Base-by-base conservation (phyloP, 1,140 invertebrate species). In the Vanessa atalanta region DNA sequence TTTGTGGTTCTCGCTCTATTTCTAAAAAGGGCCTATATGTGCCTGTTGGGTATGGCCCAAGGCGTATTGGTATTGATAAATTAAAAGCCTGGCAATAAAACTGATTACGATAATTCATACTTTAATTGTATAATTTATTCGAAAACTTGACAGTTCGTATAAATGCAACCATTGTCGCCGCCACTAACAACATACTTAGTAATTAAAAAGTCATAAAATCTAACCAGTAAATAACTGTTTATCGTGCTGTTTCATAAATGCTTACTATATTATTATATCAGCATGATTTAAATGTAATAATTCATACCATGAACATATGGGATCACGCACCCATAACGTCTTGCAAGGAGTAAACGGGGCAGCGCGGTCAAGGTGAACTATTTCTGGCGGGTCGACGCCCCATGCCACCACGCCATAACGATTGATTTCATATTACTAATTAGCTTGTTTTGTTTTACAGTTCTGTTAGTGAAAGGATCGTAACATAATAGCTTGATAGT, bases 291-390 rank as follows among this genome's bases (percentile, higher is more conserved):
- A 57, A 23, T 20, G 53, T 57, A 57, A 57, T 57, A 57, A 57
- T 57, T 23, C 16, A 4, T 57, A 23, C 16, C 20, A 37, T 61
- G 9, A 61, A 37, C 57, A 61, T 61, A 61, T 61, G 57, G 57
- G 14, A 61, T 61, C 57, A 61, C 57, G 23, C 20, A 53, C 48
- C 7, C 9, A 60, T 26, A 60, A 3, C 55, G 26, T 43, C 57
- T 43, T 37, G 65, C 65, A 31, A 68, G 53, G 51, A 53, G 43
- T 72, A 47, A 71, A 43, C 61, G 48, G 70, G 70, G 70, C 70
- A 65, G 65, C 65, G 73, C 83, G 88, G 88, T 89, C 88, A 89
- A 89, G 88, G 88, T 82, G 84, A 78, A 64, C 73, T 89, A 87
- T 89, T 89, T 88, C 86, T 84, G 86, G 78, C 81, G 79, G 85